phyloP scores from a whole-genome alignment of 2,797 vertebrate species.

The Dendrocincla tyrannina region DNA sequence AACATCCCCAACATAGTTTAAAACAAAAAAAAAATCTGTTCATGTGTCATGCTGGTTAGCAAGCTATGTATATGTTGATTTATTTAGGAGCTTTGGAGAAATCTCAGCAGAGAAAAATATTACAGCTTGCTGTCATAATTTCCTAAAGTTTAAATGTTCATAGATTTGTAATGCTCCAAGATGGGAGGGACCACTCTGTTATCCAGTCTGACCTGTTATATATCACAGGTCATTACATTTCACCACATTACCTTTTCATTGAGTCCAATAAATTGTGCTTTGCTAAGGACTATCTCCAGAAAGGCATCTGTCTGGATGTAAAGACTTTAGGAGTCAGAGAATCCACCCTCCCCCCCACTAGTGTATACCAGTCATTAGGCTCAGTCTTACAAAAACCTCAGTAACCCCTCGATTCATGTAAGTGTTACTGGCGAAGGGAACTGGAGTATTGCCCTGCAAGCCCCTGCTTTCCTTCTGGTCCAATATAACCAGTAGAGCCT shows the following conservation, averaged over 20 bases:
- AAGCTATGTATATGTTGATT: conserved; percentile 1
- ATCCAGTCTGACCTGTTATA: conserved; percentile 26
- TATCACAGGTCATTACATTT: conserved; percentile 57
- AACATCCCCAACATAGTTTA: background rate
- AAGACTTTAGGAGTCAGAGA: conserved; percentile 39
- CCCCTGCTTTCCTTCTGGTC: background rate
- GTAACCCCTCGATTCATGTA: background rate
- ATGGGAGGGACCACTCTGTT: background rate
- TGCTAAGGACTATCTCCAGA: conserved; percentile 9
- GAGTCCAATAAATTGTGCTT: background rate
- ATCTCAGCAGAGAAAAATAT: conserved; percentile 27
- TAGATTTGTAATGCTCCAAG: conserved; percentile 17
- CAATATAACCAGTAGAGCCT: background rate
- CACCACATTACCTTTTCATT: conserved; percentile 33
- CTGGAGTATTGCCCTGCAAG: background rate
- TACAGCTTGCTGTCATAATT: conserved; percentile 19
- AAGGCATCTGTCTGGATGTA: background rate
- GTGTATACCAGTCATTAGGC: background rate
- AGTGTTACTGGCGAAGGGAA: background rate
- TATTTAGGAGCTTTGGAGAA: conserved; percentile 19
- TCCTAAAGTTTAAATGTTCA: conserved; percentile 9
- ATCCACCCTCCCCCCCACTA: background rate
- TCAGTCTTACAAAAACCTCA: conserved; percentile 38
- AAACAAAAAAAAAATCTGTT: background rate
- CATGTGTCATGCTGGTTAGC: background rate